Evolutionary conservation across 2,113 vertebrate species (phyloP).

Genomic region (Euleptes europaea): DNA sequence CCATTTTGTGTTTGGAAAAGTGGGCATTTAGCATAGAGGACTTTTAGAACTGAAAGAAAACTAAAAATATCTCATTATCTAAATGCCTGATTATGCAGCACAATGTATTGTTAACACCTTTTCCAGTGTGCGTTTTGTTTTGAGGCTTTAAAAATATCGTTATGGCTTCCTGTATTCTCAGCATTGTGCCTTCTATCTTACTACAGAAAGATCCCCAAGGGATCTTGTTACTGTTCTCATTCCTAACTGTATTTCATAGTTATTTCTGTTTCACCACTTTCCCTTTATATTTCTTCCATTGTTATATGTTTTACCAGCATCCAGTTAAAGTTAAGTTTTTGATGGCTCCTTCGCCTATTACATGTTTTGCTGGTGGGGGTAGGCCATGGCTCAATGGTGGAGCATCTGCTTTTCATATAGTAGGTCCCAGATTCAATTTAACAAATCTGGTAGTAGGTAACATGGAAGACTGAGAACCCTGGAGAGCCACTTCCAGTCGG

Average conservation of each 20-base stretch:
- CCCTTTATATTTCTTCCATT: not conserved
- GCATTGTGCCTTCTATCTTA: not conserved
- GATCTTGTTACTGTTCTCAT: not conserved
- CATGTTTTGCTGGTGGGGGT: not conserved
- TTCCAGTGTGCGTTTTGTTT: not conserved
- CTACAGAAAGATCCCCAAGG: not conserved
- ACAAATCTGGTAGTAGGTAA: no score
- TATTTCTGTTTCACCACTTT: not conserved
- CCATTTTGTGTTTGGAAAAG: not conserved
- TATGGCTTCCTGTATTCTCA: not conserved
- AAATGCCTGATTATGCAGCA: not conserved
- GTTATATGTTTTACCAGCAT: not conserved
- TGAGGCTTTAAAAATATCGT: not conserved
- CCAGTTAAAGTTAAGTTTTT: not conserved
- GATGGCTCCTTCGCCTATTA: not conserved
- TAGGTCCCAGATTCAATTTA: no score
- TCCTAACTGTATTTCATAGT: not conserved
- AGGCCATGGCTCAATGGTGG: no score
- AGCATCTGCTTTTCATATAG: no score
- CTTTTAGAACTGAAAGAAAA: conserved; percentile 1
- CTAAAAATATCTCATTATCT: not conserved
- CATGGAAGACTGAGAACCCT: no score
- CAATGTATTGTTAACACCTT: not conserved
- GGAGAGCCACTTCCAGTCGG: no score
- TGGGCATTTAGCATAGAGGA: not conserved